Evolutionary conservation across 1,140 invertebrate genomes (phyloP), one percentile per base, ranked within the genome.

Genomic region (Cotesia typhae): DNA sequence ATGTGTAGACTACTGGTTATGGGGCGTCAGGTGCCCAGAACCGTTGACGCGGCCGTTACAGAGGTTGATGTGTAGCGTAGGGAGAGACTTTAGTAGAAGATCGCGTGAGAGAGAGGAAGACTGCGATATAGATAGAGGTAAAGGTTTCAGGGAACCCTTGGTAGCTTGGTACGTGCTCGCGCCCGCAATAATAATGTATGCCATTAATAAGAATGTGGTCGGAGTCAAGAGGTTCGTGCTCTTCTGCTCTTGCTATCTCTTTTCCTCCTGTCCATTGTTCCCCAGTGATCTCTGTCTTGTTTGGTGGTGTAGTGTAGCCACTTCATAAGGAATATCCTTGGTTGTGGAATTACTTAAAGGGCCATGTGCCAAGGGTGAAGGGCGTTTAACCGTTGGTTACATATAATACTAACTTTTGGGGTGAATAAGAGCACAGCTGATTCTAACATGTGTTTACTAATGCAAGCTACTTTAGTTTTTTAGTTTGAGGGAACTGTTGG

Each of bases 11-110:
- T 73, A 78, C 79, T 81, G 69, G 67, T 65, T 70, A 79, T 77
- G 74, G 78, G 74, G 78, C 79, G 81, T 80, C 81, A 82, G 81
- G 81, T 82, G 81, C 76, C 78, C 72, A 72, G 75, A 76, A 79
- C 81, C 81, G 81, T 81, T 82, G 79, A 80, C 79, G 70, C 78
- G 78, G 76, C 81, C 81, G 81, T 82, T 82, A 79, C 77, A 17
- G n/a, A 55, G 12, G 53, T 28, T 28, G 28, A 28, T 28, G 28
- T 28, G 28, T 28, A 28, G 28, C 28, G 28, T 28, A 28, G 28
- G 28, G 28, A 28, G 28, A 28, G 28, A 28, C 28, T 28, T 28
- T 28, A 28, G 28, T 28, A 63, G 60, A 36, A 36, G 60, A 65
- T 35, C 36, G 36, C n/a, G 41, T 38, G 4, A 47, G 41, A 65